A percentile compares a stretch with the other conserved stretches of the same genome.
phyloP scores from a whole-genome alignment of 2,888 invertebrate genomes.

The Machimus rusticus region DNA sequence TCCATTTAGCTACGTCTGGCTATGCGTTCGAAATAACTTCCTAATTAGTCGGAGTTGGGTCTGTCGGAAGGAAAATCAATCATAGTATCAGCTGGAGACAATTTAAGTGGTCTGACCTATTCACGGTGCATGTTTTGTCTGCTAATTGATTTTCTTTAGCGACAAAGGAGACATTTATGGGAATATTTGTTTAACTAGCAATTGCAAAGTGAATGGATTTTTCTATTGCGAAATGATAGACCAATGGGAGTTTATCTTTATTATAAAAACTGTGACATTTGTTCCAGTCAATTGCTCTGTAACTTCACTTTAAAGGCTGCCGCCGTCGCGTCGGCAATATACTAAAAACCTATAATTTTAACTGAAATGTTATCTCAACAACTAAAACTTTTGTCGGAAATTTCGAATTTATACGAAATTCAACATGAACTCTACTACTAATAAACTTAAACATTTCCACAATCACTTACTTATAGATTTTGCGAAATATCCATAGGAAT shows the following conservation, averaged over 20 bases:
- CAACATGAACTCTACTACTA: too few species aligned
- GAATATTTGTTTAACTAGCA: not conserved
- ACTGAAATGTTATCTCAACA: too few species aligned
- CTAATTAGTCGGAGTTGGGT: not conserved
- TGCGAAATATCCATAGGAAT: too few species aligned
- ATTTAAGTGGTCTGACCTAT: not conserved
- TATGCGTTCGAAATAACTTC: not conserved
- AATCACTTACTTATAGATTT: too few species aligned
- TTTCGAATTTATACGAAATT: too few species aligned
- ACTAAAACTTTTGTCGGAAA: too few species aligned
- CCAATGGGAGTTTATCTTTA: not conserved
- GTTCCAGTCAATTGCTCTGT: too few species aligned
- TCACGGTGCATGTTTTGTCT: not conserved
- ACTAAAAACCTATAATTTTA: too few species aligned
- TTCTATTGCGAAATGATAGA: not conserved
- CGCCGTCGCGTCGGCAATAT: too few species aligned
- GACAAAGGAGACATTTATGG: not conserved
- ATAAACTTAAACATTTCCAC: too few species aligned
- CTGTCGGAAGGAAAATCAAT: not conserved
- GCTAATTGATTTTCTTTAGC: not conserved
- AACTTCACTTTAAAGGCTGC: too few species aligned
- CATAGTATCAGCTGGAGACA: not conserved
- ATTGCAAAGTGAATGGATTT: not conserved
- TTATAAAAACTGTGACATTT: too few species aligned
- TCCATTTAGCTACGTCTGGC: not conserved